Conservation (phyloP, 2,888 invertebrate genomes). For the Cryptophagus acutangulus region DNA sequence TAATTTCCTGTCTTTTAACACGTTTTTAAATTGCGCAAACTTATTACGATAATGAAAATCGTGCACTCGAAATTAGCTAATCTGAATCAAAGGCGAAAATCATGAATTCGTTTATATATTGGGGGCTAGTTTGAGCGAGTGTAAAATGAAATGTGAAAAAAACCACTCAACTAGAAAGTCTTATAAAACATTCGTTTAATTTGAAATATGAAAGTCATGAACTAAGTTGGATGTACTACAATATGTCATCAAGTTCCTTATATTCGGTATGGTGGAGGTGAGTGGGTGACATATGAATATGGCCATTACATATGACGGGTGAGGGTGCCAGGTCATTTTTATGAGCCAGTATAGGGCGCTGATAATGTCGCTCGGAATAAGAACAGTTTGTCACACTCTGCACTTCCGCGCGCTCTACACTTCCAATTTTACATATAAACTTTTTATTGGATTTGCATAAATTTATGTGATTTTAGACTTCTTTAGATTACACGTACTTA, state of each 20-base stretch:
- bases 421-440: too few relatives aligned
- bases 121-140: too few relatives aligned
- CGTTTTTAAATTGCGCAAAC: too few relatives aligned
- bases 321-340: constrained; percentile 31
- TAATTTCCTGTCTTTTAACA: too few relatives aligned
- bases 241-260: constrained; percentile 38
- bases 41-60: too few relatives aligned
- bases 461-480: too few relatives aligned
- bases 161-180: constrained; percentile 19
- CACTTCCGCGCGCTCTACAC: too few relatives aligned
- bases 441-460: constrained; percentile 17
- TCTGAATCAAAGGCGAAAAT: too few relatives aligned
- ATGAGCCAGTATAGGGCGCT: constrained; percentile 24
- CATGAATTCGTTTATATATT: constrained; percentile 12
- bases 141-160: constrained; percentile 17
- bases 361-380: constrained; percentile 33
- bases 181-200: constrained; percentile 37
- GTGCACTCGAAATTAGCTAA: too few relatives aligned
- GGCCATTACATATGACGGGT: constrained; percentile 35
- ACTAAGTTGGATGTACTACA: constrained; percentile 32
- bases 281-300: constrained; percentile 38
- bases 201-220: constrained; percentile 37
- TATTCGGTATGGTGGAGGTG: constrained; percentile 24
- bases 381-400: constrained; percentile 33
- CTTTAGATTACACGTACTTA: too few relatives aligned